These are phyloP conservation scores for Cordilura impudica DNA, from an alignment of 2,888 invertebrate species.

Conservation along the genomic window DNA sequence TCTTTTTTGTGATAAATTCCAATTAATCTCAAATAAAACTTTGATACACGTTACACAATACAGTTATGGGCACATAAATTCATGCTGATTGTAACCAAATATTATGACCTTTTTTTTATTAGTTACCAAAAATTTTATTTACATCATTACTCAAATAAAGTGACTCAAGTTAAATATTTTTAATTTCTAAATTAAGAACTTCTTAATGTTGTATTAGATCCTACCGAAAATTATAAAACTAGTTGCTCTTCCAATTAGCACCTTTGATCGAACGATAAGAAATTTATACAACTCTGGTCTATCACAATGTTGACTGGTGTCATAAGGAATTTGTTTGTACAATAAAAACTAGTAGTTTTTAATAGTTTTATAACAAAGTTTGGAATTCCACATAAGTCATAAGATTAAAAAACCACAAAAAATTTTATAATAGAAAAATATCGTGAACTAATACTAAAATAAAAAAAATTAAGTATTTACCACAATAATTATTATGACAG, in stretches of 20 bases:
- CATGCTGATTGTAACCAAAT: no score
- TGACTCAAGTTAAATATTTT: neutral
- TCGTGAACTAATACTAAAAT: neutral
- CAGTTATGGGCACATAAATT: no score
- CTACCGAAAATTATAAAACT: slow-evolving; percentile 24
- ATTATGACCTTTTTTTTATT: neutral
- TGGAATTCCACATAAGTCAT: neutral
- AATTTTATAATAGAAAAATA: neutral
- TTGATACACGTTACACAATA: no score
- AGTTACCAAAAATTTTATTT: neutral
- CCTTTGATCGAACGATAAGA: slow-evolving; percentile 15
- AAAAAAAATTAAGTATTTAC: no score
- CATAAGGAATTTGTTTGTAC: neutral
- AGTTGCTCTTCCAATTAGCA: slow-evolving; percentile 13
- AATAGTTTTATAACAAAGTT: neutral
- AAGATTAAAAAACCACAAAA: neutral
- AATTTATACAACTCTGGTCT: neutral
- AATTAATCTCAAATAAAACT: no score
- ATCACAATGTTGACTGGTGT: neutral
- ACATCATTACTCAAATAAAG: neutral
- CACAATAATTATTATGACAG: neutral
- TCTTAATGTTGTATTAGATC: slow-evolving; percentile 8
- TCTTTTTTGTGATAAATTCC: no score
- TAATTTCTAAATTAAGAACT: neutral
- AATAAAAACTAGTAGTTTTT: neutral